phyloP scores from a whole-genome alignment of 1,140 invertebrate species.

The Reticulitermes speratus region DNA sequence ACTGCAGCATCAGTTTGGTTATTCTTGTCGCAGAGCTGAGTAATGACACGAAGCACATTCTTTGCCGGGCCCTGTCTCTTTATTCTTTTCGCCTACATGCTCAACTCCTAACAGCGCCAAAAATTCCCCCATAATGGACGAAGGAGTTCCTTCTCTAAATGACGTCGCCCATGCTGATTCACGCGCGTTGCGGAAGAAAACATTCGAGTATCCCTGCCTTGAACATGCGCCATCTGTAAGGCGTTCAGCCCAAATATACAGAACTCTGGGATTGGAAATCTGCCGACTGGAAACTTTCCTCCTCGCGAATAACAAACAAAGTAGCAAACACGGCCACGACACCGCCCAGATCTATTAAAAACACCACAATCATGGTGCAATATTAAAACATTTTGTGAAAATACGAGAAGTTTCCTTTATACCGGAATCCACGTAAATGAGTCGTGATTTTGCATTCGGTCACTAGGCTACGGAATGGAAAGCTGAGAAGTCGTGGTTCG shows the following conservation, averaged over 20 bases:
- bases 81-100: neutral
- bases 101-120: neutral
- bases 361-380: too few species aligned
- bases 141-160: neutral
- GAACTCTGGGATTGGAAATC: neutral
- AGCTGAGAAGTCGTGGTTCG: too few species aligned
- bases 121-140: neutral
- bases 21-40: too few species aligned
- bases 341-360: too few species aligned
- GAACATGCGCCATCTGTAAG: neutral
- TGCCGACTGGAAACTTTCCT: neutral
- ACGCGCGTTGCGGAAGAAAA: neutral
- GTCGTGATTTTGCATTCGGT: too few species aligned
- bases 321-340: too few species aligned
- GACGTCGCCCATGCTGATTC: neutral
- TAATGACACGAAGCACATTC: too few species aligned
- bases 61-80: neutral
- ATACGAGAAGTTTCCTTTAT: too few species aligned
- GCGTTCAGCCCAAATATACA: neutral
- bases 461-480: too few species aligned
- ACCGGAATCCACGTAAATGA: too few species aligned
- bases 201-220: neutral
- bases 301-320: neutral
- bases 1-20: too few species aligned
- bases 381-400: too few species aligned